Evolutionary conservation across 2,888 invertebrate species (phyloP), one percentile per base, ranked within the genome.

Genomic region (Drosophila nr. perissopoda): DNA sequence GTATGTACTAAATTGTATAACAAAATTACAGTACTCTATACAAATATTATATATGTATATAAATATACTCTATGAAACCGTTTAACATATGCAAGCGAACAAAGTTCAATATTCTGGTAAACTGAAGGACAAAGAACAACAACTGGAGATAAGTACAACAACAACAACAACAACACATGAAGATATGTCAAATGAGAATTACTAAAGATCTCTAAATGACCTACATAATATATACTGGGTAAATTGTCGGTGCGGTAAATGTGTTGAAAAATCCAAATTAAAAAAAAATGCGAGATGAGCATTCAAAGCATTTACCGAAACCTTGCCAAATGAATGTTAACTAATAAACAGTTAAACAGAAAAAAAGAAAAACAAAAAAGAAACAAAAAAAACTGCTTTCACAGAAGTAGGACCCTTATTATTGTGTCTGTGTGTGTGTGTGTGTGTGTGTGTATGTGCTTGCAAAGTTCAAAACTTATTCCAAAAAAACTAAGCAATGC

Each of bases 191-290:
- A 58, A 53, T 51, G 54, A 60, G 58, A 60, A 61, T 54, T 58
- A 54, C 40, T 2, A 34, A 36, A 67, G 58, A 75, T 59, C 58
- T 81, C 60, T 58, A 21, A 31, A 51, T n/a, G 29, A 68, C 27
- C 40, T 25, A 34, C 36, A 38, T 6, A 54, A 34, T 13, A 54
- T 3, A 53, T 36, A 18, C 57, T 61, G 53, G 33, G 13, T 42
- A 33, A 31, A 56, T 48, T 52, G 62, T 59, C 42, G 54, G 60
- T 31, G 33, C 42, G 42, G 52, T 58, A 63, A 74, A 78, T 69
- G 89, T 81, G 89, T 83, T 89, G 78, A 81, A 75, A 83, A 83
- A 89, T 90, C 84, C 83, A 89, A 81, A 90, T 70, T 52, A 60
- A 62, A 81, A 89, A 73, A 6, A 42, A 42, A 21, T 13, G n/a